Evolutionary conservation across 2,797 vertebrate species (phyloP).

Genomic region (Microchirus variegatus): DNA sequence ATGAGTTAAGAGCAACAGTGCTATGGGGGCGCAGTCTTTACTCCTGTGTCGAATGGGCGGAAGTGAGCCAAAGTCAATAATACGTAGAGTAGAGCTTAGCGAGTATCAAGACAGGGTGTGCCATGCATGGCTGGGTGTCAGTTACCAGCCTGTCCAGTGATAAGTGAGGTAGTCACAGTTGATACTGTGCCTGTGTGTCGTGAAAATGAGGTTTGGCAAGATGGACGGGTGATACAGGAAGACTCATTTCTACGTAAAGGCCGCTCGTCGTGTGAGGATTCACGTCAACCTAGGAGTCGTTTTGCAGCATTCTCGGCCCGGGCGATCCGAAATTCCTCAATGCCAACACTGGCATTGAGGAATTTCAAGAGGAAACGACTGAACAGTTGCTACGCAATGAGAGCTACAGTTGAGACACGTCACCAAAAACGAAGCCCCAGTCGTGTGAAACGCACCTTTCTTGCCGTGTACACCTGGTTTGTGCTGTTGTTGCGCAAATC

Average conservation of each 20-base stretch:
- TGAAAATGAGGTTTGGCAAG: slow-evolving; percentile 37
- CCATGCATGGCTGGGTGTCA: slow-evolving; percentile 34
- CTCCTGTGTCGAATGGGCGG: slow-evolving; percentile 6
- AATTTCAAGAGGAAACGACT: too few species aligned
- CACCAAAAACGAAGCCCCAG: slow-evolving; percentile 6
- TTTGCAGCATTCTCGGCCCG: background rate
- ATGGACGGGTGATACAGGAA: slow-evolving; percentile 46
- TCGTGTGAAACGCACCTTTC: background rate
- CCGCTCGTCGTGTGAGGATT: slow-evolving; percentile 15
- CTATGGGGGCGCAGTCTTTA: slow-evolving; percentile 1
- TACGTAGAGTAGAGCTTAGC: slow-evolving; percentile 11
- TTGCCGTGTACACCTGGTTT: background rate
- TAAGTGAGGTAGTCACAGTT: slow-evolving; percentile 35
- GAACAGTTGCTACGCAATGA: background rate
- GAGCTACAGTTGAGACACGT: slow-evolving; percentile 6
- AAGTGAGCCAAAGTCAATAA: slow-evolving; percentile 25
- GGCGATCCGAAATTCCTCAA: too few species aligned
- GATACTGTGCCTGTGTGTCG: slow-evolving; percentile 30
- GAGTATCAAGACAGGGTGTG: slow-evolving; percentile 35
- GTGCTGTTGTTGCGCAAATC: background rate
- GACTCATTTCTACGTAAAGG: slow-evolving; percentile 9
- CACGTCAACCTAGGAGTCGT: slow-evolving; percentile 3
- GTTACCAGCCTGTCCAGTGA: slow-evolving; percentile 35
- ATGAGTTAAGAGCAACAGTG: slow-evolving; percentile 36
- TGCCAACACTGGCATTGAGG: too few species aligned